Conservation (phyloP, 2,888 invertebrate genomes). For the Mimas tiliae region DNA sequence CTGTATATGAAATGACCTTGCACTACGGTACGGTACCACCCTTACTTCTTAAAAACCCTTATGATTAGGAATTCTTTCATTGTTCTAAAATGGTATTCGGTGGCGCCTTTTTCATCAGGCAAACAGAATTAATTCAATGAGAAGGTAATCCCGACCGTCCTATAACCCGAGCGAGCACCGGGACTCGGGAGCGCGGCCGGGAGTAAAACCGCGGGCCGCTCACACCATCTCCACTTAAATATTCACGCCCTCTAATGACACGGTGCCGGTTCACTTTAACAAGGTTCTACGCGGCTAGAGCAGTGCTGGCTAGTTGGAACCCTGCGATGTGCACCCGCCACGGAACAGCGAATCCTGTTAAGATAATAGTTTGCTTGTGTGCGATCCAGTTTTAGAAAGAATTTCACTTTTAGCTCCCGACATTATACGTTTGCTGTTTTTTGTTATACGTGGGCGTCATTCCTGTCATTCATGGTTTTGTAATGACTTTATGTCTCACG, state of each 20-base stretch:
- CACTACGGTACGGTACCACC: background rate
- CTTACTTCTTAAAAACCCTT: background rate
- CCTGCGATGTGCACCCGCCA: slow-evolving; percentile 1
- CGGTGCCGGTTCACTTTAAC: slow-evolving; percentile 66
- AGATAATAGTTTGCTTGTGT: slow-evolving; percentile 15
- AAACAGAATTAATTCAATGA: slow-evolving; percentile 74
- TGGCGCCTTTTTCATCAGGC: slow-evolving; percentile 62
- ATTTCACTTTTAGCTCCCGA: slow-evolving; percentile 14
- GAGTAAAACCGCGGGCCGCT: slow-evolving; percentile 59
- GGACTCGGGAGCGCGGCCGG: slow-evolving; percentile 54
- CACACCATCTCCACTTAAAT: slow-evolving; percentile 75
- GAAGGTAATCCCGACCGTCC: slow-evolving; percentile 71
- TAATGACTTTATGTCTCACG: background rate
- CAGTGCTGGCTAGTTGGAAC: slow-evolving; percentile 14
- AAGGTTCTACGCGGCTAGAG: slow-evolving; percentile 46
- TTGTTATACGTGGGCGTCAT: slow-evolving; percentile 7
- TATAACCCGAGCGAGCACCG: slow-evolving; percentile 64
- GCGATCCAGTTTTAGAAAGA: slow-evolving; percentile 20
- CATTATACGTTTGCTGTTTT: slow-evolving; percentile 1
- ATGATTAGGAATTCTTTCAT: slow-evolving; percentile 45
- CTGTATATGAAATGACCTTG: too few relatives aligned
- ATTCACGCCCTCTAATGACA: slow-evolving; percentile 81
- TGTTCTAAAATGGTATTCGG: slow-evolving; percentile 50
- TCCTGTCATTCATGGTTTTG: background rate
- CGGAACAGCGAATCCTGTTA: slow-evolving; percentile 20